phyloP scores from a whole-genome alignment of 2,797 vertebrate species.

The Oreonectes daqikongensis region DNA sequence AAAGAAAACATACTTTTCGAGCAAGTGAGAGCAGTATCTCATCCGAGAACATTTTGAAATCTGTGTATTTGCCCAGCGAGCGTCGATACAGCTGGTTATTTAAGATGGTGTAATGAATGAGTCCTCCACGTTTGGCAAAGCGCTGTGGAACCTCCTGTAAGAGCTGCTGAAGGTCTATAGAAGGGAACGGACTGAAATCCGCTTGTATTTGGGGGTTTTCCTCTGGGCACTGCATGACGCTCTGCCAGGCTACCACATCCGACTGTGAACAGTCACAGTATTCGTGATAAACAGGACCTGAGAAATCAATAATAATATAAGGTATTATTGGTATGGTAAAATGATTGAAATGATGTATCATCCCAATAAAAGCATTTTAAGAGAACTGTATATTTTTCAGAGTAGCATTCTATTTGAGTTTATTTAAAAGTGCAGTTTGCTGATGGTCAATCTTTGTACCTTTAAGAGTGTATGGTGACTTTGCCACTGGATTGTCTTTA shows the following conservation, averaged over 20 bases:
- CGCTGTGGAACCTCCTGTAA: slow-evolving; percentile 81
- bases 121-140: slow-evolving; percentile 83
- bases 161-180: slow-evolving; percentile 81
- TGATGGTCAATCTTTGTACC: slow-evolving; percentile 67
- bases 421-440: neutral
- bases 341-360: too few relatives aligned
- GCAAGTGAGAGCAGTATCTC: slow-evolving; percentile 89
- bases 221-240: slow-evolving; percentile 78
- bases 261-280: slow-evolving; percentile 88
- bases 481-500: slow-evolving; percentile 78
- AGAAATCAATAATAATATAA: neutral
- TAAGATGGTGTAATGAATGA: slow-evolving; percentile 88
- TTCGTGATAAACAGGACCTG: slow-evolving; percentile 90
- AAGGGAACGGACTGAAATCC: slow-evolving; percentile 85
- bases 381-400: too few relatives aligned
- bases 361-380: too few relatives aligned
- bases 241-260: slow-evolving; percentile 78
- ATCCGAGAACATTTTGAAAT: slow-evolving; percentile 98
- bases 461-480: slow-evolving; percentile 85
- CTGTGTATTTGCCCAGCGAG: slow-evolving; percentile 89
- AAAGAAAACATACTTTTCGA: slow-evolving; percentile 81
- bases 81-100: slow-evolving; percentile 83
- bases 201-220: slow-evolving; percentile 81
- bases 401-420: too few relatives aligned
- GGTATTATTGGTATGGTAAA: too few relatives aligned